Conservation (phyloP, 1,140 invertebrate species). For the Hermetia illucens region DNA sequence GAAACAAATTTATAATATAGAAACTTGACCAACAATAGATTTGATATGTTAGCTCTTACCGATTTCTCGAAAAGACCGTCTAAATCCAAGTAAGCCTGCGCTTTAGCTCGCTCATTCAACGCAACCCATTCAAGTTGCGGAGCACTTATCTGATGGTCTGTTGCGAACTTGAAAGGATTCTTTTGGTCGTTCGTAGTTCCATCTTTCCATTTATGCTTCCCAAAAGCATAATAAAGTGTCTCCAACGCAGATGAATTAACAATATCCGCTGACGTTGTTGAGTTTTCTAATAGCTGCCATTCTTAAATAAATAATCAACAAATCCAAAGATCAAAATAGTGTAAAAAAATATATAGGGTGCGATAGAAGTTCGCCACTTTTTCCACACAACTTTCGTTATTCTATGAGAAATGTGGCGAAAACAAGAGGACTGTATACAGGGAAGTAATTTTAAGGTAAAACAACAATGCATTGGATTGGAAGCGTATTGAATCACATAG, state of each 20-base stretch:
- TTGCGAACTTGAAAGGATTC: conserved; percentile 19
- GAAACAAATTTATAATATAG: neutral
- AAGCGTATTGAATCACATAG: too few relatives aligned
- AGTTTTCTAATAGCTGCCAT: conserved; percentile 14
- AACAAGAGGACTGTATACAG: too few relatives aligned
- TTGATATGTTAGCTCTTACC: neutral
- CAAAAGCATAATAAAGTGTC: conserved; percentile 21
- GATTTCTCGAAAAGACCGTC: conserved; percentile 25
- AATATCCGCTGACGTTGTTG: conserved; percentile 9
- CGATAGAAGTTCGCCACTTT: too few relatives aligned
- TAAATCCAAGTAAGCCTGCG: conserved; percentile 25
- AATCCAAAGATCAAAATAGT: too few relatives aligned
- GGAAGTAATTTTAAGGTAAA: too few relatives aligned
- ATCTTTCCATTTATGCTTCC: conserved; percentile 25
- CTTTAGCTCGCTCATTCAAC: conserved; percentile 21
- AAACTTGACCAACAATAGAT: neutral
- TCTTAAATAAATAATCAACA: neutral
- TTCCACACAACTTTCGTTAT: too few relatives aligned
- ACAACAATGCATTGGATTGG: too few relatives aligned
- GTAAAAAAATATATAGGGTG: too few relatives aligned
- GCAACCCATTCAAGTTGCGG: conserved; percentile 29
- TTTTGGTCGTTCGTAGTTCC: conserved; percentile 14
- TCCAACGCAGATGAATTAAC: conserved; percentile 17
- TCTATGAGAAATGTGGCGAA: too few relatives aligned
- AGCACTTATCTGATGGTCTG: conserved; percentile 20